A percentile compares a stretch with the other conserved stretches of the same genome.
Evolutionary conservation across 1,140 invertebrate genomes (phyloP).

Genomic region (Ganaspis sp.): DNA sequence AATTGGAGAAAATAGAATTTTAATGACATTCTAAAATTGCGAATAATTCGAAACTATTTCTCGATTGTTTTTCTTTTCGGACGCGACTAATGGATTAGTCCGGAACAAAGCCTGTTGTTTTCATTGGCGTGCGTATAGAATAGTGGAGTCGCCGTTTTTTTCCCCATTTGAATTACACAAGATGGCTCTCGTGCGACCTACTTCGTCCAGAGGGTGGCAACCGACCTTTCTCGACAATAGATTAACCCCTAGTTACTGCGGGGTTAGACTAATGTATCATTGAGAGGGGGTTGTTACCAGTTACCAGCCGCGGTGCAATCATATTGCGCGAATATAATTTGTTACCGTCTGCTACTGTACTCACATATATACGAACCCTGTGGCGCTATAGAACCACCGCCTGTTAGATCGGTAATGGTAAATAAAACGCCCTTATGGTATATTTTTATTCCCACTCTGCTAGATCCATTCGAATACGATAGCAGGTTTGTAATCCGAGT

Average conservation of each 20-base stretch:
- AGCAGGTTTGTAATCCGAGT: slow-evolving; percentile 30
- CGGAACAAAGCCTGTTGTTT: slow-evolving; percentile 22
- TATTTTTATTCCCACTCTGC: slow-evolving; percentile 45
- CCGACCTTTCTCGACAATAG: slow-evolving; percentile 51
- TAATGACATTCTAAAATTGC: slow-evolving; percentile 8
- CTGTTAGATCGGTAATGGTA: slow-evolving; percentile 56
- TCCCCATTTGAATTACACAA: slow-evolving; percentile 27
- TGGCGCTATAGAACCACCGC: slow-evolving; percentile 40
- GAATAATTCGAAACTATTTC: slow-evolving; percentile 10
- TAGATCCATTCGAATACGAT: slow-evolving; percentile 28
- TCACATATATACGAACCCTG: slow-evolving; percentile 22
- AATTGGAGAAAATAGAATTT: not conserved
- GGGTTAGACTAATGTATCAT: slow-evolving; percentile 53
- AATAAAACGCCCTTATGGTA: slow-evolving; percentile 62
- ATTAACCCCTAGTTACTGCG: slow-evolving; percentile 45
- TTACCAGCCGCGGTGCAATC: slow-evolving; percentile 38
- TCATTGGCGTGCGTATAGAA: slow-evolving; percentile 25
- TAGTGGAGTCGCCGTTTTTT: not conserved
- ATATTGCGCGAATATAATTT: slow-evolving; percentile 58
- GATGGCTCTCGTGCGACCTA: slow-evolving; percentile 30
- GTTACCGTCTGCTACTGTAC: slow-evolving; percentile 55
- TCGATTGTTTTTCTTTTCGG: slow-evolving; percentile 14
- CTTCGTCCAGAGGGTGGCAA: slow-evolving; percentile 24
- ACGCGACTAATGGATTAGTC: slow-evolving; percentile 26
- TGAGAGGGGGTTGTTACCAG: slow-evolving; percentile 29